Base-by-base conservation (phyloP, 2,797 vertebrate genomes). In the Lateolabrax maculatus region DNA sequence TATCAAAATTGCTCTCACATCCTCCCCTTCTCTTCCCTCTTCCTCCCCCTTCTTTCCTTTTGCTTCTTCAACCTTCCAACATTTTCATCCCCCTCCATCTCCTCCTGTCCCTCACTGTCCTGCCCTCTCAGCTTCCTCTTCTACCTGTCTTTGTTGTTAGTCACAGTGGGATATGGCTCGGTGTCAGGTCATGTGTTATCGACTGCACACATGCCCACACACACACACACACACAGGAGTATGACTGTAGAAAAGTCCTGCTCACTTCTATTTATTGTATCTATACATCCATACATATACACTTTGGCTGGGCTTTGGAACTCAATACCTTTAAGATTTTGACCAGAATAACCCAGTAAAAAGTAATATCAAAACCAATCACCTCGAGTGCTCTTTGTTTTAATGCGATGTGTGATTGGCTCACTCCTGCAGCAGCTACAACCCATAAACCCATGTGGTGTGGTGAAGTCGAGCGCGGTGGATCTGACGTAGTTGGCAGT, bases 1-100 rank as follows among this genome's bases (percentile, higher is more conserved):
- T 90, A 90, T 90, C 88, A 86, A 72, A 88, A 84, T 89, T 88
- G 83, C 88, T 90, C 88, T 89, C 84, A 79, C 86, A 79, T 75
- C 75, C 63, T 51, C 66, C 19, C 19, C 29, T 72, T 52, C 31
- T 73, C 51, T 55, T 49, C 53, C 43, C n/a, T 62, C 58, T 15
- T 75, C 56, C n/a, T 66, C 39, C 5, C 21, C 56, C 34, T 67
- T 63, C 41, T 71, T 63, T 58, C 21, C 52, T 51, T 53, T 81
- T 18, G 36, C 48, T 49, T 62, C 53, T 34, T 63, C 49, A 60
- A 12, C 34, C n/a, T 12, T 37, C 44, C n/a, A 44, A 72, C 52
- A 46, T 56, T 58, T 74, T 55, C n/a, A 12, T 21, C 16, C 16
- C 25, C 25, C 12, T 0, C 15, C 55, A 43, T 61, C 25, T 19